Evolutionary conservation across 2,113 vertebrate species (phyloP), one percentile per base, ranked within the genome.

Genomic region (Ginglymostoma cirratum): DNA sequence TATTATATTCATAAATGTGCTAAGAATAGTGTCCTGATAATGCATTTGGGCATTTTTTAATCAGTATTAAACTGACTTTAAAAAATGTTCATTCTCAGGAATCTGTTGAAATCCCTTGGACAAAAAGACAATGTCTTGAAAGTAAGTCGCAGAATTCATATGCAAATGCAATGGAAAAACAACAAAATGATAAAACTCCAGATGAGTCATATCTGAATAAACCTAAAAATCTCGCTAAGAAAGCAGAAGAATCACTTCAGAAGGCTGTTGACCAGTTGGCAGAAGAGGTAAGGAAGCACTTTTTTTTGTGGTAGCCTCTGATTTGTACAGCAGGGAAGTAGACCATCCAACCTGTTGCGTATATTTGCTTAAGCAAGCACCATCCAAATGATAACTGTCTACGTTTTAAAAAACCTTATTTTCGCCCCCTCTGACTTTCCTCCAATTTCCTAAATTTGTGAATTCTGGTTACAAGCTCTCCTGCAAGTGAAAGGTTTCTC

Each of bases 201-300:
- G 30, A 12, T 48, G 5, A 10, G 72, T 80, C 70, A 96, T 96
- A 89, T 94, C 96, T 17, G 3, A 69, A 94, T 95, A 30, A 5
- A 12, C 42, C 96, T 67, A 2, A 96, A 61, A 70, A 45, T 2
- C 0, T 15, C 5, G 34, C 72, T 90, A 27, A 83, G 96, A 96
- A 95, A 76, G 70, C 96, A 0, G 67, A 97, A 67, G 93, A 95
- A 34, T 5, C 7, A 24, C 96, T 97, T 78, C 76, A 97, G 78
- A 97, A 96, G 96, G 96, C 96, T 93, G 96, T 89, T 96, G 97
- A 98, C 52, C 96, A 96, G 19, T 94, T 98, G 86, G 97, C 97
- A 95, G 98, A 98, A 96, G 96, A 97, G 97, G 98, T 98, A 96
- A 97, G 96, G 78, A 96, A 96, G 52, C 96, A 27, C 72, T 2